phyloP scores from a whole-genome alignment of 92 coral and sea anemone species.

The Montipora capitata region DNA sequence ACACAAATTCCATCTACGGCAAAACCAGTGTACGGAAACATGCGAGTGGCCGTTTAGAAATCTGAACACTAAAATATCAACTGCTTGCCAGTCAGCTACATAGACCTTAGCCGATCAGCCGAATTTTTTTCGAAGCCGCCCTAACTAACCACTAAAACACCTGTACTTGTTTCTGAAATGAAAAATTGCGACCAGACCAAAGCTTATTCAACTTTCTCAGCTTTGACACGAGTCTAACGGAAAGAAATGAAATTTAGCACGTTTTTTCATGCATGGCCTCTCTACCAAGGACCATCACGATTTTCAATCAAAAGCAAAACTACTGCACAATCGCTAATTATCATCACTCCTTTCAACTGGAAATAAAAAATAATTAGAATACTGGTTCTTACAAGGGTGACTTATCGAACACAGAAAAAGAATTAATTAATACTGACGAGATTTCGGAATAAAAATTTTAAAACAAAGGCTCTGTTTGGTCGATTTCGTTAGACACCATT shows the following conservation, averaged over 20 bases:
- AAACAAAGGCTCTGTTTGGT: too few species aligned
- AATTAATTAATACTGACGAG: neutral
- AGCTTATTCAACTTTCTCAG: neutral
- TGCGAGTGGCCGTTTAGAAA: too few species aligned
- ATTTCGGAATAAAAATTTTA: neutral
- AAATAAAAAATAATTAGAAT: neutral
- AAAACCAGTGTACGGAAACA: too few species aligned
- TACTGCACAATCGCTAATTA: neutral
- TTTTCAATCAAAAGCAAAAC: neutral
- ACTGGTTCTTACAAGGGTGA: neutral
- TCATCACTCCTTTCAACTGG: neutral
- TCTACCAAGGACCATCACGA: neutral
- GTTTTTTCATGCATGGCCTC: neutral
- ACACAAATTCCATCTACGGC: too few species aligned
- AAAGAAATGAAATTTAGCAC: neutral
- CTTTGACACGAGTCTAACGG: neutral
- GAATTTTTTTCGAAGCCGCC: neutral
- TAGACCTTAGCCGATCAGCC: neutral
- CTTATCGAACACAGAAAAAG: neutral
- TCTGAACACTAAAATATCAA: neutral
- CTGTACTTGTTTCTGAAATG: constrained; percentile 13
- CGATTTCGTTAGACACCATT: too few species aligned
- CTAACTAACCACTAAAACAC: neutral
- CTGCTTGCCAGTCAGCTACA: neutral
- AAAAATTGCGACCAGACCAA: neutral